Base-by-base conservation (phyloP, 2,888 invertebrate species). In the Phyllotreta cruciferae region DNA sequence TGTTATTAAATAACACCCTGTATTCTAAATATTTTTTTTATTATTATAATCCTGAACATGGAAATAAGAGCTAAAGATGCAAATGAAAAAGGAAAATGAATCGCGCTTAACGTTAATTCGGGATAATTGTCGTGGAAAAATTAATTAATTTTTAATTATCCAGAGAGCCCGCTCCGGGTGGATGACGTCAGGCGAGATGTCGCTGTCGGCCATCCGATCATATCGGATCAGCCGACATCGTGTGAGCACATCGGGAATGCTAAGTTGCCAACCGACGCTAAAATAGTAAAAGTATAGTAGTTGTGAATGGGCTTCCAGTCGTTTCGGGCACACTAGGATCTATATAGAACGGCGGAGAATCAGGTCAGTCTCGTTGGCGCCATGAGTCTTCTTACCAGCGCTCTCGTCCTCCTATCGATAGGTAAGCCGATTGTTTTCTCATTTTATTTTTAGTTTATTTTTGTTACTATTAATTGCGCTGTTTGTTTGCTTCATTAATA, bases 261-360 rank as follows among this genome's bases (percentile, higher is more conserved):
- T 53, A 60, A 60, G 60, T 60, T 47, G 36, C 52, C 36, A 44
- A 60, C 39, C 54, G 24, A 11, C 60, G 11, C n/a, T 56, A 36
- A 44, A 52, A 44, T 60, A 60, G 52, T 56, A 55, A 41, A 44
- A 42, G 44, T 53, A 6, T 56, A 14, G 56, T 60, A 60, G 60
- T 60, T 44, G 60, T 60, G 60, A 60, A 60, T 60, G 60, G 37
- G 52, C 60, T 60, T 60, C 53, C 53, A 52, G 45, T 44, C 60
- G 60, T 44, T 57, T 50, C 58, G 42, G 50, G 11, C 8, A 42
- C 41, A 42, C 11, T 37, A 50, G 50, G 58, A 50, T 60, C 37
- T 36, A 36, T 58, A 52, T 44, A 52, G 7, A 52, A 37, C 13
- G 34, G 34, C 36, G 42, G 37, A 36, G 41, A 60, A 60, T 44